These are phyloP conservation scores for Taenioides sp. DNA, from an alignment of 2,797 vertebrate genomes.

Conservation along the genomic window DNA sequence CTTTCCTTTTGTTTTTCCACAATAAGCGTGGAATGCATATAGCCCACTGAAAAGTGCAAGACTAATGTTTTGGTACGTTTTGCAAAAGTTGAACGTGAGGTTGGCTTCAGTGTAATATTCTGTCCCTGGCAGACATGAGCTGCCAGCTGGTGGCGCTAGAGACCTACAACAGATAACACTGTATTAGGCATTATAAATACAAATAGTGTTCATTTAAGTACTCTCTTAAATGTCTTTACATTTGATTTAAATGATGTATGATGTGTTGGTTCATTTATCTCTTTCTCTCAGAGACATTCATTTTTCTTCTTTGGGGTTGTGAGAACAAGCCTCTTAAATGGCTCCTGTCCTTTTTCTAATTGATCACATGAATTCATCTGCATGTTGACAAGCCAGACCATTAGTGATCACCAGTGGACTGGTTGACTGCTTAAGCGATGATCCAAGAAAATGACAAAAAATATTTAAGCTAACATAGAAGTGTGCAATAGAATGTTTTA, in stretches of 20 bases:
- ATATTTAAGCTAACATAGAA: too few relatives aligned
- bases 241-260: neutral
- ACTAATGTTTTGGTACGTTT: neutral
- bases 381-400: too few relatives aligned
- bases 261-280: too few relatives aligned
- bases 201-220: neutral
- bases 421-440: too few relatives aligned
- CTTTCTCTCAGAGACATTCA: too few relatives aligned
- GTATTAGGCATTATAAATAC: neutral
- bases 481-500: too few relatives aligned
- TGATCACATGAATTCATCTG: too few relatives aligned
- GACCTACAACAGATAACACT: neutral
- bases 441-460: too few relatives aligned
- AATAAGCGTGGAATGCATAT: neutral
- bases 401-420: too few relatives aligned
- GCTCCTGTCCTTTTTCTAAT: too few relatives aligned
- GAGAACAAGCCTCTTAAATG: too few relatives aligned
- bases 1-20: neutral
- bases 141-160: slow-evolving; percentile 11
- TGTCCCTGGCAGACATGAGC: neutral
- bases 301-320: too few relatives aligned
- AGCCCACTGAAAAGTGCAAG: neutral
- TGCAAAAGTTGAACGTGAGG: neutral
- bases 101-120: neutral
- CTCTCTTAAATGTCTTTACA: neutral